phyloP scores from a whole-genome alignment of 2,888 invertebrate species.

The Ophioninae sp. region DNA sequence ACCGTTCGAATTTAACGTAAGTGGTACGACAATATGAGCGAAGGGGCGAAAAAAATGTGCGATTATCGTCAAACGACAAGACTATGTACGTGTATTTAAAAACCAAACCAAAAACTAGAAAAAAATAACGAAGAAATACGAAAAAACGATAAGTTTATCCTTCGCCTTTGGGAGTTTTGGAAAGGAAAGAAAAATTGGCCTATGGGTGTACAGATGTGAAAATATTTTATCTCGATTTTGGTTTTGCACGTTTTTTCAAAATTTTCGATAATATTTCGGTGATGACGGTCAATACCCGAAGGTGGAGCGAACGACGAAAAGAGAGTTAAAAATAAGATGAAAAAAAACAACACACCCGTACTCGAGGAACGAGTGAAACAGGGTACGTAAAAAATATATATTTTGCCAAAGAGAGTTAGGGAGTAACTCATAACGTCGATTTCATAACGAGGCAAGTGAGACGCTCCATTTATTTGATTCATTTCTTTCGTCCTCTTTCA shows the following conservation, averaged over 20 bases:
- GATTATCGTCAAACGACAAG: constrained; percentile 21
- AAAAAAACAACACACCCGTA: constrained; percentile 14
- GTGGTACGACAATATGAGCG: constrained; percentile 60
- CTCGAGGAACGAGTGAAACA: constrained; percentile 51
- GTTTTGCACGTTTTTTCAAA: constrained; percentile 44
- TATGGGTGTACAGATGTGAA: constrained; percentile 39
- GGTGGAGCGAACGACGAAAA: constrained; percentile 28
- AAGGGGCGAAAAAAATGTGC: background rate
- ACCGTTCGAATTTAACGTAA: constrained; percentile 46
- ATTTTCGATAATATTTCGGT: constrained; percentile 37
- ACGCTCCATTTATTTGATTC: background rate
- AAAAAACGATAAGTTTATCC: constrained; percentile 2
- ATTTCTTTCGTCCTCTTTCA: background rate
- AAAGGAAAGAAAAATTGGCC: background rate
- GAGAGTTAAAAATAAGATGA: constrained; percentile 7
- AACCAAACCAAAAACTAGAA: no score
- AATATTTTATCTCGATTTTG: constrained; percentile 53
- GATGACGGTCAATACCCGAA: constrained; percentile 35
- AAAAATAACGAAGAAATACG: no score
- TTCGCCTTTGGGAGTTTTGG: constrained; percentile 17
- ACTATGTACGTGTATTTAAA: constrained; percentile 14
- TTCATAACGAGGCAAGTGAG: background rate
- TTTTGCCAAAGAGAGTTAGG: constrained; percentile 59
- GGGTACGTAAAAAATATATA: constrained; percentile 56
- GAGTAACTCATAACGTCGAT: constrained; percentile 37